Base-by-base conservation (phyloP, 2,888 invertebrate species). In the Clusia tigrina region DNA sequence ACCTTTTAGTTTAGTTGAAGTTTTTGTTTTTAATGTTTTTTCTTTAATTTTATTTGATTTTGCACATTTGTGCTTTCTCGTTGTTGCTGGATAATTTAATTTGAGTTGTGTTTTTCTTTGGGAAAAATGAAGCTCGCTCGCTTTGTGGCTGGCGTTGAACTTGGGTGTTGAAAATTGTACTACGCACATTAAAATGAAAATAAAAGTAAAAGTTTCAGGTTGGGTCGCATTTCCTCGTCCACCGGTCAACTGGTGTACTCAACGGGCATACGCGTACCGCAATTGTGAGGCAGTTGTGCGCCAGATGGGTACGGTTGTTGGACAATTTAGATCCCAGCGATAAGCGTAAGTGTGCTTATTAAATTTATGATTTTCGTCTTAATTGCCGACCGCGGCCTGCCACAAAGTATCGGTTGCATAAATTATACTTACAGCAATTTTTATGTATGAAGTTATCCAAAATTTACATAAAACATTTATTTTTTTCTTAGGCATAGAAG, bases 131-230 rank as follows among this genome's bases (percentile, higher is more conserved):
- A 18, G 48, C 48, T 48, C 15, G 48, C 32, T 32, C 32, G 6
- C 32, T 32, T 32, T 32, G 32, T 32, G 22, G 22, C 22, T 55
- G 62, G 52, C 63, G 66, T 60, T 74, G 74, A 75, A 77, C 77
- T 76, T 74, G 75, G 70, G 69, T 74, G 72, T 76, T 71, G 72
- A 71, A 74, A 72, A 71, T 64, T 63, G 53, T 48, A 48, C n/a
- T 15, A 42, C n/a, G n/a, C 42, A 15, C 6, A 6, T 12, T 32
- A 12, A 12, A 42, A 42, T 67, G 64, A 69, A 55, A 74, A 69
- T 66, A 76, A 77, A 77, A 77, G 77, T 76, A 77, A 77, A 77
- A 77, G 74, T 71, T 70, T 72, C 66, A 23, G 64, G 64, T 67
- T 69, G 66, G 69, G 64, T 72, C 66, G 66, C 62, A 20, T 57